Percentiles rank a stretch among this genome's conserved stretches.
Conservation (phyloP, 37 sponge, comb jelly and placozoan species). For the Chondrosia reniformis region DNA sequence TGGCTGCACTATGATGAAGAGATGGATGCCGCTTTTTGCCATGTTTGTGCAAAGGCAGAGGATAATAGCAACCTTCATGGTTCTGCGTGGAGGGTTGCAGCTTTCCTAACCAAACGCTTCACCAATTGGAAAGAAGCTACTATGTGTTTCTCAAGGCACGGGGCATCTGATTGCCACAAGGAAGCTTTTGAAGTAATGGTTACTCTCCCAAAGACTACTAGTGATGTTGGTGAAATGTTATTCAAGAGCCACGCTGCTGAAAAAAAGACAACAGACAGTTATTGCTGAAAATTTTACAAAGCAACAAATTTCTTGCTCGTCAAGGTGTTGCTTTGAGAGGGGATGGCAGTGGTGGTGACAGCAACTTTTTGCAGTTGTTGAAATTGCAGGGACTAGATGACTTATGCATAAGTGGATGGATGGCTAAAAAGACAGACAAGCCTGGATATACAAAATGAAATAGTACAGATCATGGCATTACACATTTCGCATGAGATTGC, state of each 20-base stretch:
- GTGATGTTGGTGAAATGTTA: background rate
- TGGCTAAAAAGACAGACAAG: constrained; percentile 2
- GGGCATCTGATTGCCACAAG: background rate
- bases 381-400: background rate
- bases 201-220: background rate
- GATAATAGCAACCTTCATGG: constrained; percentile 9
- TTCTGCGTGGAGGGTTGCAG: constrained; percentile 8
- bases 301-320: background rate
- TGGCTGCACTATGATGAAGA: constrained; percentile 23
- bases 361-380: background rate
- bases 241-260: background rate
- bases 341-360: constrained; percentile 1
- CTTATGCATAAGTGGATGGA: background rate
- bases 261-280: background rate
- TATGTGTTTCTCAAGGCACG: background rate
- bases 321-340: background rate
- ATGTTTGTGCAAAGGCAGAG: constrained; percentile 23
- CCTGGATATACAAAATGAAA: background rate
- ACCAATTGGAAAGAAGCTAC: background rate
- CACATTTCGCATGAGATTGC: background rate
- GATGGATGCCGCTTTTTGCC: constrained; percentile 19
- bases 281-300: background rate
- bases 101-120: constrained; percentile 7
- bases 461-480: background rate
- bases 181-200: background rate